Conservation (phyloP, 2,888 invertebrate species). For the Mimas tiliae region DNA sequence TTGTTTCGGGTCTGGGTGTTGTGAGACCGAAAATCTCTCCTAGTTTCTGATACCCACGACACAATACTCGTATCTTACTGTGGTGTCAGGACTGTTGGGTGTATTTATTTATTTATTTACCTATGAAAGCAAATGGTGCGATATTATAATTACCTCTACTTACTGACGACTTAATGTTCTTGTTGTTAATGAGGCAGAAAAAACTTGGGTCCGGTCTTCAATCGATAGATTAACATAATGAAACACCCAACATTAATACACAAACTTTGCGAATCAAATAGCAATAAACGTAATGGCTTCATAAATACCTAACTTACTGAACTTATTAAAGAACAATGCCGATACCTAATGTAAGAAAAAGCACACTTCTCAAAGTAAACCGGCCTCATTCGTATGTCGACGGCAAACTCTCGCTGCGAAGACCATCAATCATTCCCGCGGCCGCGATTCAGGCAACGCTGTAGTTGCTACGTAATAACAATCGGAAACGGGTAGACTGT, state of each 20-base stretch:
- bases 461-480: slow-evolving; percentile 68
- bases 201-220: not conserved
- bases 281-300: slow-evolving; percentile 14
- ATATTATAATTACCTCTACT: not conserved
- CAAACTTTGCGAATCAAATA: slow-evolving; percentile 9
- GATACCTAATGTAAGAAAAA: slow-evolving; percentile 16
- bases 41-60: no score
- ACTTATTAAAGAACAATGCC: slow-evolving; percentile 19
- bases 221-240: slow-evolving; percentile 1
- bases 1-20: no score
- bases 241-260: not conserved
- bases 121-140: not conserved
- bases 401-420: slow-evolving; percentile 31
- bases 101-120: no score
- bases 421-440: slow-evolving; percentile 46
- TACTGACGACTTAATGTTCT: not conserved
- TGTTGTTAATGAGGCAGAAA: not conserved
- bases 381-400: slow-evolving; percentile 30
- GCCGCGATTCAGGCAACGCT: slow-evolving; percentile 41
- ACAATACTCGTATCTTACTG: no score
- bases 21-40: no score
- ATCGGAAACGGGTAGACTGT: slow-evolving; percentile 67
- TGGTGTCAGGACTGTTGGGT: no score
- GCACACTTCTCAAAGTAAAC: slow-evolving; percentile 18
- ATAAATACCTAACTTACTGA: not conserved